Conservation (phyloP, 2,888 invertebrate genomes). For the Xylocampa areola region DNA sequence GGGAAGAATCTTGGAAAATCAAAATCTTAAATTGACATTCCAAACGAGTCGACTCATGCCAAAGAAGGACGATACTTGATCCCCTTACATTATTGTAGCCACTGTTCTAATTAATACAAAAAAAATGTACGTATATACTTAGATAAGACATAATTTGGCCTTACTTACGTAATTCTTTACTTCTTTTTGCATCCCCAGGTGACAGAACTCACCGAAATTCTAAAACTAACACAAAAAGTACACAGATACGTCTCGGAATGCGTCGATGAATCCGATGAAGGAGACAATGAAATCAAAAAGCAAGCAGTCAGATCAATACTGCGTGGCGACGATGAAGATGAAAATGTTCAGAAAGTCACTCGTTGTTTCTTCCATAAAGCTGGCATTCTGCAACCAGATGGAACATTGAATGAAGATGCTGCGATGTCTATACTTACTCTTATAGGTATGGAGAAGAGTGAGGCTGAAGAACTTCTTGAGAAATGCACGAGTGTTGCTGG, state of each 20-base stretch:
- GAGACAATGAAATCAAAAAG: neutral
- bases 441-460: conserved; percentile 16
- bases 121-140: too few relatives aligned
- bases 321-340: neutral
- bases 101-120: too few relatives aligned
- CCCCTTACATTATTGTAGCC: too few relatives aligned
- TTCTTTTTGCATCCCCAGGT: conserved; percentile 1
- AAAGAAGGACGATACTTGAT: too few relatives aligned
- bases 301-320: neutral
- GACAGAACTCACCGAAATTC: neutral
- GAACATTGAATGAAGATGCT: conserved; percentile 19
- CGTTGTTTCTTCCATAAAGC: conserved; percentile 31
- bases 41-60: too few relatives aligned
- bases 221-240: conserved; percentile 3
- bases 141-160: too few relatives aligned
- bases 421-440: conserved; percentile 8
- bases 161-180: too few relatives aligned
- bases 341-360: neutral
- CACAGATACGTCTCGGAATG: conserved; percentile 17
- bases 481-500: conserved; percentile 19
- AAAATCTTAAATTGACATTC: neutral
- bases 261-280: neutral
- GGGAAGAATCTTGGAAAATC: neutral
- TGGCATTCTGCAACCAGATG: conserved; percentile 17
- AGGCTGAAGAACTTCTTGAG: neutral